Evolutionary conservation across 2,797 vertebrate genomes (phyloP).

Genomic region (Alosa sapidissima): DNA sequence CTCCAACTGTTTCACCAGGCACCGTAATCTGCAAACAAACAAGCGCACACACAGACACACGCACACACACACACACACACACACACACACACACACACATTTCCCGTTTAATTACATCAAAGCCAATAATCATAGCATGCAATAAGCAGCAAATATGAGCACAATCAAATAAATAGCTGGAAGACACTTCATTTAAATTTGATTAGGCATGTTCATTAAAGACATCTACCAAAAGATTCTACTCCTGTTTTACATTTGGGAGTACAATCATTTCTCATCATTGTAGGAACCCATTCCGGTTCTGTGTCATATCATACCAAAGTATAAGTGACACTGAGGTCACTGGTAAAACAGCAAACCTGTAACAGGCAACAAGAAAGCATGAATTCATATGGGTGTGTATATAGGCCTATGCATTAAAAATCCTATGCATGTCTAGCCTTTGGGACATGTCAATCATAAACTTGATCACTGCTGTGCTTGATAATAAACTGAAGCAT

Average conservation of each 20-base stretch:
- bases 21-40: conserved; percentile 81
- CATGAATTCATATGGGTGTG: neutral
- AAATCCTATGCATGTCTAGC: neutral
- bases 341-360: neutral
- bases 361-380: neutral
- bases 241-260: neutral
- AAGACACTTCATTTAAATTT: neutral
- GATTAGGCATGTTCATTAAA: neutral
- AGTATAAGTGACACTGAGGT: neutral
- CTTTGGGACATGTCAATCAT: neutral
- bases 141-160: neutral
- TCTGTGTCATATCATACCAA: neutral
- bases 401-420: too few relatives aligned
- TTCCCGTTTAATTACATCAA: neutral
- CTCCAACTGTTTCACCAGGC: conserved; percentile 95
- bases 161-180: neutral
- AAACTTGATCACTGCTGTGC: neutral
- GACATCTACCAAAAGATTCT: neutral
- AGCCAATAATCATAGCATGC: neutral
- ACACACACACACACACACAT: neutral
- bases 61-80: conserved; percentile 16
- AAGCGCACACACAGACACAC: conserved; percentile 48
- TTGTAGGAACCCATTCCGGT: neutral
- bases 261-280: neutral
- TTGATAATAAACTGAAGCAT: too few relatives aligned